A percentile compares a stretch with the other conserved stretches of the same genome.
Conservation (phyloP, 2,797 vertebrate species). For the Morelia viridis region DNA sequence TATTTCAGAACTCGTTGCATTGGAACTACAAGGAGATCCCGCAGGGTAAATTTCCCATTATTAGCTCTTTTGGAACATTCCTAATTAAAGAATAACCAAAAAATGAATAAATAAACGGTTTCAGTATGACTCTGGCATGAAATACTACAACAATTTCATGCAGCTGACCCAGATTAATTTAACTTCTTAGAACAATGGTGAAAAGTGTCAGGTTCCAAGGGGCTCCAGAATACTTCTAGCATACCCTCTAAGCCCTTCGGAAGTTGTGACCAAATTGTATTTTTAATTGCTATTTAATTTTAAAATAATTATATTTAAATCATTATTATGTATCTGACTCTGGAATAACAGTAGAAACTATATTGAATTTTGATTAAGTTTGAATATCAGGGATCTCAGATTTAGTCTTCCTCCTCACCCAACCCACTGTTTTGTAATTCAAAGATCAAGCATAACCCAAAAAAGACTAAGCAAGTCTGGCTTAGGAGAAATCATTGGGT, state of each 20-base stretch:
- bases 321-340: too few relatives aligned
- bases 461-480: background rate
- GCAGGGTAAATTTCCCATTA: conserved; percentile 93
- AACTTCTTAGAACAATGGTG: too few relatives aligned
- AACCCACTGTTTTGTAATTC: background rate
- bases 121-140: background rate
- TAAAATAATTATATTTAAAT: too few relatives aligned
- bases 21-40: conserved; percentile 94
- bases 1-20: conserved; percentile 98
- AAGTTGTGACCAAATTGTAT: too few relatives aligned
- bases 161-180: too few relatives aligned
- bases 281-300: too few relatives aligned
- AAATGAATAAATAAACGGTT: conserved; percentile 19
- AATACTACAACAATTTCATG: too few relatives aligned
- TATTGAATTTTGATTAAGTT: background rate
- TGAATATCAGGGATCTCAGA: background rate
- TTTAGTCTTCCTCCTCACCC: too few relatives aligned
- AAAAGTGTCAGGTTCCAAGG: too few relatives aligned
- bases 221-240: background rate
- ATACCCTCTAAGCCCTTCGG: background rate
- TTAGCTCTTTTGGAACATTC: conserved; percentile 97
- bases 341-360: background rate
- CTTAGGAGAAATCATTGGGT: background rate
- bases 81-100: conserved; percentile 67
- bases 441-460: background rate